Base-by-base conservation (phyloP, 2,113 vertebrate species). In the Dasyurus viverrinus region DNA sequence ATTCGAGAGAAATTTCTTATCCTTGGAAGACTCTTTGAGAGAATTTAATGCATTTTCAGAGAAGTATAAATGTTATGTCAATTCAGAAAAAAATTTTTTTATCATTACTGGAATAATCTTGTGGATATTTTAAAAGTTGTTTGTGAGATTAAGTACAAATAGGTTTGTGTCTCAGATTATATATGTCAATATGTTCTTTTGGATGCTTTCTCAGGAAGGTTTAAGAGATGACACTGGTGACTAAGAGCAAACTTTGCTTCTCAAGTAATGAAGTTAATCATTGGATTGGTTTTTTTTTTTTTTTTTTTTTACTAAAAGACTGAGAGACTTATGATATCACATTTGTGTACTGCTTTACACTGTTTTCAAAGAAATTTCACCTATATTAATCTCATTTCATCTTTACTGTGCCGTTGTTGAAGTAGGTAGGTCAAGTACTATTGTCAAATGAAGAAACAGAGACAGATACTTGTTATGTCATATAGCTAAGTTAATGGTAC, bases 1-100 rank as follows among this genome's bases (percentile, higher is more conserved):
- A 93, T 90, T 95, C 36, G 54, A 93, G 92, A 95, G 54, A 94
- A 30, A 16, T 84, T 42, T 42, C 36, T 76, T 84, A 42, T 42
- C n/a, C 68, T 84, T 84, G n/a, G 30, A 16, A 84, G n/a, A 84
- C 7, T n/a, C 42, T n/a, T 84, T 84, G 68, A 84, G 42, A 84
- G n/a, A 84, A 42, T 84, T 68, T 42, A 84, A 42, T 84, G 68
- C 68, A 22, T 84, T n/a, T 42, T 84, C 4, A 84, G 68, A 84
- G 7, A 84, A n/a, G 60, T 68, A 76, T 16, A n/a, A 76, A 76
- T 76, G 36, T n/a, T 76, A n/a, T 76, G 16, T 22, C 12, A 76
- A 16, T 76, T 4, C 36, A 76, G 36, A n/a, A 76, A 76, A 76
- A 76, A 76, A n/a, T n/a, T 7, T 22, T 76, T 57, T 8, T n/a